Conservation (phyloP, 2,888 invertebrate species). For the Podabrus alpinus region DNA sequence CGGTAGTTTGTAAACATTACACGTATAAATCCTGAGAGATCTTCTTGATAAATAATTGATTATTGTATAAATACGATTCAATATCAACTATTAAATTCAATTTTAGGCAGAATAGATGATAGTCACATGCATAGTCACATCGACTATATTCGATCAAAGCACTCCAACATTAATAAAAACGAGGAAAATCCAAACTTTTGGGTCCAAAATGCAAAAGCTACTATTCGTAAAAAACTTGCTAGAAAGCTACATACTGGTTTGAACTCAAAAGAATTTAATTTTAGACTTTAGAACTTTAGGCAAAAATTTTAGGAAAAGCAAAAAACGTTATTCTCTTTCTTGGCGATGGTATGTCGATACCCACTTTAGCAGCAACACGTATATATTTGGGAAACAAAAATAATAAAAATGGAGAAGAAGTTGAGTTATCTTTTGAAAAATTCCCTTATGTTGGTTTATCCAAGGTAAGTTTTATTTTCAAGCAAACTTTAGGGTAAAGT, state of each 20-base stretch:
- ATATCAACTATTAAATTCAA: background rate
- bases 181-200: background rate
- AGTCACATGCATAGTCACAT: background rate
- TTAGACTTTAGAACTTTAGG: background rate
- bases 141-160: background rate
- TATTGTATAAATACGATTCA: too few species aligned
- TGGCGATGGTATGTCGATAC: conserved; percentile 85
- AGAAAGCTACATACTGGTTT: background rate
- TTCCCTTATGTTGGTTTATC: conserved; percentile 75
- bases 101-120: background rate
- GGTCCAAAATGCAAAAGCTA: background rate
- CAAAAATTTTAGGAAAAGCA: conserved; percentile 51
- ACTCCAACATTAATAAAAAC: background rate
- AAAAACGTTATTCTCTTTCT: conserved; percentile 80
- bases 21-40: too few species aligned
- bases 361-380: conserved; percentile 77
- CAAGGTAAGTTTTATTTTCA: conserved; percentile 60
- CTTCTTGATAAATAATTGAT: too few species aligned
- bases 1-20: too few species aligned
- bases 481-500: background rate
- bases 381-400: conserved; percentile 62
- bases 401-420: conserved; percentile 66
- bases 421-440: conserved; percentile 70
- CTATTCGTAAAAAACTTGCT: background rate
- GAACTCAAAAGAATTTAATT: background rate